Percentiles rank a stretch among this genome's conserved stretches.
Evolutionary conservation across 2,113 vertebrate species (phyloP).

Genomic region (Rhegmatorhina hoffmannsi): DNA sequence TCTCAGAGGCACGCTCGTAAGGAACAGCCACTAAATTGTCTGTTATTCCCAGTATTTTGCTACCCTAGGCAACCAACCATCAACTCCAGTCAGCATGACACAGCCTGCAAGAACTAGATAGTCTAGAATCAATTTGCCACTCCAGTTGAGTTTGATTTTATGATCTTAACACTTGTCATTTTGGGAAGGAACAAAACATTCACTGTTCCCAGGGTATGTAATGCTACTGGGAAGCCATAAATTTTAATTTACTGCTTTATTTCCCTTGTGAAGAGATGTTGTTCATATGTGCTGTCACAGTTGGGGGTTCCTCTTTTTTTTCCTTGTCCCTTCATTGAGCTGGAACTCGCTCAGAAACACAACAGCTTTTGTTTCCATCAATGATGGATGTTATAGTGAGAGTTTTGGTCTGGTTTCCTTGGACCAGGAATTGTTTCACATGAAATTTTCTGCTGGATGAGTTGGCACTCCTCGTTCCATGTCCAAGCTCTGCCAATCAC

Average conservation of each 20-base stretch:
- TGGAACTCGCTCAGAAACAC: background rate
- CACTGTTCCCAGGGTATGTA: conserved; percentile 56
- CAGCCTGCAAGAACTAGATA: conserved; percentile 45
- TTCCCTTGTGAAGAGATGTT: conserved; percentile 13
- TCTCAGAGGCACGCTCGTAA: background rate
- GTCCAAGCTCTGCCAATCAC: conserved; percentile 32
- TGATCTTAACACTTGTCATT: conserved; percentile 58
- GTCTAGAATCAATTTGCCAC: conserved; percentile 59
- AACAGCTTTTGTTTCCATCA: conserved; percentile 43
- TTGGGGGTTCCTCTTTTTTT: conserved; percentile 45
- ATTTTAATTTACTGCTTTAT: conserved; percentile 56
- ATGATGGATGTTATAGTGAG: conserved; percentile 29
- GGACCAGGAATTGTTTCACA: background rate
- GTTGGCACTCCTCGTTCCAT: conserved; percentile 1
- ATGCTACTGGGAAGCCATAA: conserved; percentile 67
- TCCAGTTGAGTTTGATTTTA: conserved; percentile 56
- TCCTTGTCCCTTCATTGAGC: conserved; percentile 34
- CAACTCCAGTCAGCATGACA: background rate
- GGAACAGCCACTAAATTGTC: conserved; percentile 27
- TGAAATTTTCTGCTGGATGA: conserved; percentile 15
- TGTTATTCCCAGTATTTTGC: conserved; percentile 71
- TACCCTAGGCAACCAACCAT: conserved; percentile 64
- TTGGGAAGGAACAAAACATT: conserved; percentile 53
- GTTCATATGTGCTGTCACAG: conserved; percentile 52
- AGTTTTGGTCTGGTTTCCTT: conserved; percentile 40